These are phyloP conservation scores for Diuraphis noxia DNA, from an alignment of 1,140 invertebrate genomes.

Conservation along the genomic window DNA sequence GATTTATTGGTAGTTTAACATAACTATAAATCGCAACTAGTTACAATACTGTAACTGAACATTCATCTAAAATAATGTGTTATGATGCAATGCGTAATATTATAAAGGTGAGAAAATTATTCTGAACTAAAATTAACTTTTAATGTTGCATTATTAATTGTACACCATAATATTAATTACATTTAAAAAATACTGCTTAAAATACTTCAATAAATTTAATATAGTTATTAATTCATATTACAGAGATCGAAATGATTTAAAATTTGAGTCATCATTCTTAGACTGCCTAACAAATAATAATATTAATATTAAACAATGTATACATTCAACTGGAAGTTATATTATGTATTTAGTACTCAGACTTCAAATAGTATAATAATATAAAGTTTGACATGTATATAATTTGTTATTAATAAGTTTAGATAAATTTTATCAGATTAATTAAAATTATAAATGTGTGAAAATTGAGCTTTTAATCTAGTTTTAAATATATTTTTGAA, in stretches of 20 bases:
- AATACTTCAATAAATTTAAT: background rate
- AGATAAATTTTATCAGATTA: background rate
- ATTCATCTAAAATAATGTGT: background rate
- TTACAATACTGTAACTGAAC: background rate
- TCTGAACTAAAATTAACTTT: background rate
- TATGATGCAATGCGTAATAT: background rate
- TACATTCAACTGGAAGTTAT: background rate
- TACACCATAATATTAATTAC: background rate
- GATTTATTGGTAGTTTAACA: background rate
- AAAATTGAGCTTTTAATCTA: background rate
- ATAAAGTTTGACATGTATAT: background rate
- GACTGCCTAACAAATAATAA: background rate
- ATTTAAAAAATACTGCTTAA: constrained; percentile 10
- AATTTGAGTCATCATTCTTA: background rate
- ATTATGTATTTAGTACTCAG: background rate
- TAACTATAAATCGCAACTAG: background rate
- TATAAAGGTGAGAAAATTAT: background rate
- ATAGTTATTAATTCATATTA: background rate
- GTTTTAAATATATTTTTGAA: background rate
- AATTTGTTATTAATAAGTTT: background rate
- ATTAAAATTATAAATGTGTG: background rate
- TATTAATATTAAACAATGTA: background rate
- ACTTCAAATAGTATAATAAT: background rate
- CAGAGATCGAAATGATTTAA: background rate
- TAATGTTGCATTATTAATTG: background rate